Conservation (phyloP, 2,113 vertebrate species). For the Terrapene triunguis region DNA sequence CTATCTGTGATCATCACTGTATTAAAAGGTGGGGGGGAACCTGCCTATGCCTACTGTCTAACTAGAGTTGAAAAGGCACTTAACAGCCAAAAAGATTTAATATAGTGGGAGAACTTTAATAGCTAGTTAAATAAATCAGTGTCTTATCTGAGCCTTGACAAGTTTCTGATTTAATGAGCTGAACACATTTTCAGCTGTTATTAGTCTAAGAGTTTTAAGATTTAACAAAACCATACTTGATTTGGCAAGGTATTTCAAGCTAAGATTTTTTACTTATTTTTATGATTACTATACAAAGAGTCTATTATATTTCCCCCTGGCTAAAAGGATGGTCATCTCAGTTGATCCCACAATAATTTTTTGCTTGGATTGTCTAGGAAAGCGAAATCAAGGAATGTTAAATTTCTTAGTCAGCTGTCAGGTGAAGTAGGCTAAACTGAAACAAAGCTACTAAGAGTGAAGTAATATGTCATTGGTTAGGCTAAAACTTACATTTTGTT, state of each 20-base stretch:
- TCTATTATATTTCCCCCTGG: not conserved
- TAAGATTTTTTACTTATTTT: not conserved
- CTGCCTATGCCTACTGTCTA: not conserved
- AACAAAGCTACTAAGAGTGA: not conserved
- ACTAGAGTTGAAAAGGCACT: constrained; percentile 1
- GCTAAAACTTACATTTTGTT: not conserved
- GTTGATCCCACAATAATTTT: not conserved
- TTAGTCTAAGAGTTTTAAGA: not conserved
- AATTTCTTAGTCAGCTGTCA: not conserved
- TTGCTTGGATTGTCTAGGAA: not conserved
- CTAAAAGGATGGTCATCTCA: not conserved
- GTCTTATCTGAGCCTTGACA: not conserved
- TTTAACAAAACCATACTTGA: not conserved
- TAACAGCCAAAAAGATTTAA: not conserved
- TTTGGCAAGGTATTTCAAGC: not conserved
- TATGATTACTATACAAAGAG: not conserved
- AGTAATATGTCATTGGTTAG: not conserved
- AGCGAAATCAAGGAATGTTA: not conserved
- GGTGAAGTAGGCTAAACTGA: not conserved
- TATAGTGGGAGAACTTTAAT: not conserved
- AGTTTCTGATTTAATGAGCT: constrained; percentile 36
- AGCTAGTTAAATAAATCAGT: constrained; percentile 32
- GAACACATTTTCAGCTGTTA: not conserved
- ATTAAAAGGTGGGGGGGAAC: not conserved
- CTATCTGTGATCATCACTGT: not conserved